These are phyloP conservation scores for Oophaga sylvatica DNA, from an alignment of 2,797 vertebrate species.

Conservation along the genomic window DNA sequence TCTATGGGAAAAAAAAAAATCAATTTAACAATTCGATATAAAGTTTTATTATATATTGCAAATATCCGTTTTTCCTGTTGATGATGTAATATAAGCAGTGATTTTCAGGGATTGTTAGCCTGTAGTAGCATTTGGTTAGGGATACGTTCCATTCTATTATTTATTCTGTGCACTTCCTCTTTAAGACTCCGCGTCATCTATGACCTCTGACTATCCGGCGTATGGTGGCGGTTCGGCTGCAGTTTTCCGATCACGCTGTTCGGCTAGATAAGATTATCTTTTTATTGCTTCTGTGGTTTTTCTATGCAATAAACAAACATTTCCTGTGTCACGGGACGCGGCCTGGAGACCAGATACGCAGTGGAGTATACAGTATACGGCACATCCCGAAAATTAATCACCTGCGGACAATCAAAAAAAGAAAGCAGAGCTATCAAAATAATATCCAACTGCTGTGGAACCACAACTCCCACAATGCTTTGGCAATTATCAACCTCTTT, in stretches of 20 bases:
- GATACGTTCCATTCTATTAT: too few relatives aligned
- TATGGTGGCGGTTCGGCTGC: not conserved
- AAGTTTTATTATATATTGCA: not conserved
- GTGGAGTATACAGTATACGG: too few relatives aligned
- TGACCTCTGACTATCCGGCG: too few relatives aligned
- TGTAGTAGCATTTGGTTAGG: too few relatives aligned
- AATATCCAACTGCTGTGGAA: not conserved
- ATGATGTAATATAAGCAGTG: too few relatives aligned
- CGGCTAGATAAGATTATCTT: not conserved
- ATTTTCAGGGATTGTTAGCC: too few relatives aligned
- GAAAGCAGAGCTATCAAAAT: too few relatives aligned
- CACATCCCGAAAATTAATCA: not conserved
- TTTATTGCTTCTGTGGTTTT: conserved; percentile 7
- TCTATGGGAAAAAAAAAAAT: conserved; percentile 75
- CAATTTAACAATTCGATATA: not conserved
- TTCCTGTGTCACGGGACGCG: not conserved
- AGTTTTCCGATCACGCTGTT: not conserved
- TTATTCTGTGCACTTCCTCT: not conserved
- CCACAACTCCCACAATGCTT: not conserved
- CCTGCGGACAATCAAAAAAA: too few relatives aligned
- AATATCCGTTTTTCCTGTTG: too few relatives aligned
- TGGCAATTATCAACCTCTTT: too few relatives aligned
- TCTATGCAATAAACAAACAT: conserved; percentile 1
- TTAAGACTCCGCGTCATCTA: not conserved
- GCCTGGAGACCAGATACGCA: not conserved